Conservation (phyloP, 2,888 invertebrate species). For the Spicauda simplicius region DNA sequence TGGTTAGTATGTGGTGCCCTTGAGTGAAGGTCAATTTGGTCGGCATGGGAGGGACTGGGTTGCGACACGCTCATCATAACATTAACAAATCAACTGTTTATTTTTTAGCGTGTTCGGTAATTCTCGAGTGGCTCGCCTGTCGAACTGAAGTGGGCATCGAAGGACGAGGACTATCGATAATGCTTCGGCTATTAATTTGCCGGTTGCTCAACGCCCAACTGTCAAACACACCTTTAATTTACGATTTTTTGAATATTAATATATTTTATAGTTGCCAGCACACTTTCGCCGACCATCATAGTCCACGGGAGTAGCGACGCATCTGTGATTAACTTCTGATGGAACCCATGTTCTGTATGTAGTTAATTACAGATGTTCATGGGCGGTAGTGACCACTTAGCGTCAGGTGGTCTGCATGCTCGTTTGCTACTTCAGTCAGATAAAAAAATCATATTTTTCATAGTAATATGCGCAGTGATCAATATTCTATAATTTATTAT, state of each 20-base stretch:
- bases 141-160: constrained; percentile 66
- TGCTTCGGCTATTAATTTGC: constrained; percentile 32
- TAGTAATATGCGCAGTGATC: too few relatives aligned
- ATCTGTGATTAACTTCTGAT: too few relatives aligned
- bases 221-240: constrained; percentile 7
- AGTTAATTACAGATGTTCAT: too few relatives aligned
- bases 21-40: constrained; percentile 73
- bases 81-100: constrained; percentile 68
- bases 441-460: too few relatives aligned
- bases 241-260: constrained; percentile 2
- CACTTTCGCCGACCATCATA: too few relatives aligned
- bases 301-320: too few relatives aligned
- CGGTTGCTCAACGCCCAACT: constrained; percentile 38
- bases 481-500: too few relatives aligned
- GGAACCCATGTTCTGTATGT: too few relatives aligned
- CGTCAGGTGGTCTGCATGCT: too few relatives aligned
- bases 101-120: constrained; percentile 71
- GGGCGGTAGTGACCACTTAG: too few relatives aligned
- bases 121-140: constrained; percentile 71
- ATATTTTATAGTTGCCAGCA: not conserved
- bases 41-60: constrained; percentile 62
- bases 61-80: constrained; percentile 66
- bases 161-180: constrained; percentile 55
- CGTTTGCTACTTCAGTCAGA: too few relatives aligned
- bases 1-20: constrained; percentile 61